Base-by-base conservation (phyloP, 2,113 vertebrate species). In the Turnix velox region DNA sequence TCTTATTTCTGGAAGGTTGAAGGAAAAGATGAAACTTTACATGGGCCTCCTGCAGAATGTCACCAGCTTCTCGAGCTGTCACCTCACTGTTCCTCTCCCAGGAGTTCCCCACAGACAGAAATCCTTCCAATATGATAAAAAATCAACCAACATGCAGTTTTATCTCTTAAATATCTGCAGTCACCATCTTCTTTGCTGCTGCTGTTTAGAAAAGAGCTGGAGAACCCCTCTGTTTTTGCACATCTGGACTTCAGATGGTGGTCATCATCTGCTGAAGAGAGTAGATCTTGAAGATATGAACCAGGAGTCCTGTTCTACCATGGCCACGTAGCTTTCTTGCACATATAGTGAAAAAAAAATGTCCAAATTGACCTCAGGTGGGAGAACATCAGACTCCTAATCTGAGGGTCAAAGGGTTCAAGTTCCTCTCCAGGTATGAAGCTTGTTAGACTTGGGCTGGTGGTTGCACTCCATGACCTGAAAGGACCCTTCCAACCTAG, bases 81-180 rank as follows among this genome's bases (percentile, higher is more conserved):
- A 3, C 93, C 87, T 83, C 88, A 59, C 94, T 81, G 84, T 18
- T 88, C 55, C 76, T 93, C 91, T 90, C 73, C 5, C 39, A 91
- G 93, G 86, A 43, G 63, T 76, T 90, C 85, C 91, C 75, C 92
- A 86, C 79, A 84, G 94, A 57, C 52, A 67, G 43, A 78, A 94
- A 92, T 88, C 69, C 0, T 30, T 67, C 39, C 74, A 80, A 69
- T 74, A 51, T 0, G 7, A 83, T 28, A 10, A 52, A 73, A 78
- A 62, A 55, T 65, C 3, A 35, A 4, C 8, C 14, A 31, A 10
- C 10, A 46, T 16, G 1, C 0, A n/a, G 25, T 91, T 88, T 30
- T 40, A 63, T 93, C 91, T 84, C 52, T 54, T 6, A 75, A 68
- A n/a, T 15, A 42, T 4, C 22, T 8, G 20, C n/a, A 27, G 4